Evolutionary conservation across 1,140 invertebrate species (phyloP), one percentile per base, ranked within the genome.

Genomic region (Acromyrmex charruanus): DNA sequence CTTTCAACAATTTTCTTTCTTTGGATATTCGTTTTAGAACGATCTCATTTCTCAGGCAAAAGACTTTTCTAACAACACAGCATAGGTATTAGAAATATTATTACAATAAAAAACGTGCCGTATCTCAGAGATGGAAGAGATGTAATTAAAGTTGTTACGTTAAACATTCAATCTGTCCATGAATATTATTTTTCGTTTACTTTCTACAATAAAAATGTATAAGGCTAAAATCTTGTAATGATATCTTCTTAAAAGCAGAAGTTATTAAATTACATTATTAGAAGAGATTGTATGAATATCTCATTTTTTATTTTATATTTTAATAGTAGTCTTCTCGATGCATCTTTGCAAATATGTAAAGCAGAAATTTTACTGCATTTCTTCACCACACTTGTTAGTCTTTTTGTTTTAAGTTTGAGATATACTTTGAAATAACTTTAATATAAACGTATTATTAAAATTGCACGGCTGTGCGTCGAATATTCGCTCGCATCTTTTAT

Each of bases 41-140:
- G 21, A 74, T 25, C 28, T 65, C 59, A 28, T 51, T 77, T 25
- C 31, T 63, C 5, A 4, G 61, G 79, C 85, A 21, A 72, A 77
- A 66, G 31, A 77, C 81, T 87, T 88, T 89, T 89, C 71, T 82
- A 87, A 89, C 77, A 85, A 89, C 16, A 66, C 10, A 44, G 9
- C 39, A 10, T 44, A 44, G 39, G 35, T 55, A 16, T 14, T 28
- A 63, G 0, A 31, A 66, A 12, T 79, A 66, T 77, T 79, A 85
- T 55, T 25, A 85, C 6, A 16, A 53, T 35, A 35, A 65, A 44
- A 75, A 81, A 35, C 28, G 16, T 59, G 16, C 21, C 21, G 16
- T 28, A 35, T 49, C n/a, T 31, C 35, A 9, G 14, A 74, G 16
- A 74, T 9, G 39, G 39, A 51, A 18, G n/a, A 61, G 28, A 74